Base-by-base conservation (phyloP, 2,888 invertebrate species). In the Cenopis cana region DNA sequence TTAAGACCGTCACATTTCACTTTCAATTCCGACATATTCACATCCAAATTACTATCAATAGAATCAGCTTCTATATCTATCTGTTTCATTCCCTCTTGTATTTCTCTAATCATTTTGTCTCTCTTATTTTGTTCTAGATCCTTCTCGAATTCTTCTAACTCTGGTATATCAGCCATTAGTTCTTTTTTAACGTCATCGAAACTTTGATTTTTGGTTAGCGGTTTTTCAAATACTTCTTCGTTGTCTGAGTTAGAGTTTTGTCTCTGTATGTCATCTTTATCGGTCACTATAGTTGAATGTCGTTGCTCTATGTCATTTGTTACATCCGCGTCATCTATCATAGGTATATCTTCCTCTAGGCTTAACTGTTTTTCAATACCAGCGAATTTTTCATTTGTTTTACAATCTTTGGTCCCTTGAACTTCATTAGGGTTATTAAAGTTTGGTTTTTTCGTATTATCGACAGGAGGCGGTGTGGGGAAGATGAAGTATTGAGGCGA, bases 11-110 rank as follows among this genome's bases (percentile, higher is more conserved):
- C 92, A 80, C 94, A 94, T 81, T 89, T 94, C 29, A 84, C 80
- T 77, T 94, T 94, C 49, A 95, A 81, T 56, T 95, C 94, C 54
- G 94, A 92, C 29, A 93, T 89, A 77, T 92, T 94, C n/a, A 91
- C 89, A 78, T 91, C 89, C 81, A 94, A 78, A 71, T 91, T 75
- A 74, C 86, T 87, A 71, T 88, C 89, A 54, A 86, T 84, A 0
- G 86, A 86, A 73, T 86, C 86, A 0, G 91, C 93, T 81, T 94
- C 94, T 10, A 88, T 75, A 66, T 89, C 89, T 67, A 91, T 88
- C 72, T 84, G 87, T 69, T 86, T 87, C 1, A 91, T 82, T 68
- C 89, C 89, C 52, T 90, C 89, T 5, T 86, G 80, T n/a, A 93
- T 83, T 57, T 90, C 90, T 61, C 93, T 93, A 1, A 95, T 87